Evolutionary conservation across 2,888 invertebrate species (phyloP), one percentile per base, ranked within the genome.

Genomic region (Deilephila porcellus): DNA sequence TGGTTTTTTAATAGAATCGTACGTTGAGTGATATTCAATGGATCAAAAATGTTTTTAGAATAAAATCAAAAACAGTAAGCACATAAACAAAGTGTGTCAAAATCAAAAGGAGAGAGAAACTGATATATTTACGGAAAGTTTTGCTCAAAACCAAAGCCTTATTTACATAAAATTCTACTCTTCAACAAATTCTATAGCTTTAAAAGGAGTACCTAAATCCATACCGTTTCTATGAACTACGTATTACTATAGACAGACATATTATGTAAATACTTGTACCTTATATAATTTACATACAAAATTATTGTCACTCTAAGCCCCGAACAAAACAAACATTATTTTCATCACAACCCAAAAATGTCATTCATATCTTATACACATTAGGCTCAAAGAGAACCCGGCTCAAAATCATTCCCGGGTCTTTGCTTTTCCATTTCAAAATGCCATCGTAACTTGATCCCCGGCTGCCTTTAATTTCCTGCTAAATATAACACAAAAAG

Each of bases 371-470:
- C 92, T 93, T 92, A 89, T 82, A 79, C 74, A 76, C 76, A 83
- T 84, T 85, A 90, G 88, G 88, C 89, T 89, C 88, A 90, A 89
- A 89, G 88, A 83, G 81, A 79, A 88, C 88, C 88, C 88, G 81
- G 88, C 90, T 90, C 90, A 87, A 87, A 90, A 90, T 86, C 90
- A 87, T 87, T 85, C 86, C 83, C 79, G 74, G 81, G 82, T 86
- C 88, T 90, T 87, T 84, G 86, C 88, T 88, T 88, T 88, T 87
- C 89, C 88, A 90, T 87, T 89, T 86, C 83, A 83, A 74, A 76
- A 63, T 52, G 75, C 91, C 88, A 86, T 8, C 53, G 7, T 77
- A 79, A 76, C 56, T 7, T 80, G 87, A 80, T 1, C 87, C 75
- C 3, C 76, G 70, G 73, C 80, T 74, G 80, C 83, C 75, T 79